Evolutionary conservation across 2,888 invertebrate genomes (phyloP).

Genomic region (Drosophila austrosaltans): DNA sequence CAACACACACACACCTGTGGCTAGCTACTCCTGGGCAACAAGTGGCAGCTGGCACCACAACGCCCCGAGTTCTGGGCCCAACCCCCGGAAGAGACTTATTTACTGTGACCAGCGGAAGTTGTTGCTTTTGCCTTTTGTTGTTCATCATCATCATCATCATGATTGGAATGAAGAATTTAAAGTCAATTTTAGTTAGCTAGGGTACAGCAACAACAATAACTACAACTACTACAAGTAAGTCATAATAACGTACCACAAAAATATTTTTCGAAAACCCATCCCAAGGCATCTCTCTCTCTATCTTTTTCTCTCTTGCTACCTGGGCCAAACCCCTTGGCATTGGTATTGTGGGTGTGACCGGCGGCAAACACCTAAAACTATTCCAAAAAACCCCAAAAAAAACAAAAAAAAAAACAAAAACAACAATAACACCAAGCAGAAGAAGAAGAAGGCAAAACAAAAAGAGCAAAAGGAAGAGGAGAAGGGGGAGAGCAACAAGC

Average conservation of each 20-base stretch:
- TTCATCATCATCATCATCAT: slow-evolving; percentile 1
- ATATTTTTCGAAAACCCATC: slow-evolving; percentile 3
- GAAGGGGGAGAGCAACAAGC: too few species aligned
- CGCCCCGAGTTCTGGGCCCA: slow-evolving; percentile 4
- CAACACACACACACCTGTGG: slow-evolving; percentile 11
- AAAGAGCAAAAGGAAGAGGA: too few species aligned
- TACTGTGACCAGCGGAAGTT: slow-evolving; percentile 60
- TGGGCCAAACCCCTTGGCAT: slow-evolving; percentile 4
- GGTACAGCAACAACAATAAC: not conserved
- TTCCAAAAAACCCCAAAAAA: slow-evolving; percentile 1
- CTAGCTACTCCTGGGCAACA: slow-evolving; percentile 13
- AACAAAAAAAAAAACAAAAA: slow-evolving; percentile 12
- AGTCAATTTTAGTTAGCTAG: not conserved
- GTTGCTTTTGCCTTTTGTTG: slow-evolving; percentile 26
- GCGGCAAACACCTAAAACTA: slow-evolving; percentile 23
- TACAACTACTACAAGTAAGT: slow-evolving; percentile 7
- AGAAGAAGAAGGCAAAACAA: not conserved
- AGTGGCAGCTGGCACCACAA: slow-evolving; percentile 13
- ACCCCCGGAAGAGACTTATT: slow-evolving; percentile 66
- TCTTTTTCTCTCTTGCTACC: not conserved
- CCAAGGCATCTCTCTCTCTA: not conserved
- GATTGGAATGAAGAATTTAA: too few species aligned
- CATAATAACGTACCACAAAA: slow-evolving; percentile 7
- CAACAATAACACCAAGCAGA: not conserved
- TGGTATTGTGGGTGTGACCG: slow-evolving; percentile 39